These are phyloP conservation scores for Cacoxenus indagator DNA, from an alignment of 2,888 invertebrate species.

Conservation along the genomic window DNA sequence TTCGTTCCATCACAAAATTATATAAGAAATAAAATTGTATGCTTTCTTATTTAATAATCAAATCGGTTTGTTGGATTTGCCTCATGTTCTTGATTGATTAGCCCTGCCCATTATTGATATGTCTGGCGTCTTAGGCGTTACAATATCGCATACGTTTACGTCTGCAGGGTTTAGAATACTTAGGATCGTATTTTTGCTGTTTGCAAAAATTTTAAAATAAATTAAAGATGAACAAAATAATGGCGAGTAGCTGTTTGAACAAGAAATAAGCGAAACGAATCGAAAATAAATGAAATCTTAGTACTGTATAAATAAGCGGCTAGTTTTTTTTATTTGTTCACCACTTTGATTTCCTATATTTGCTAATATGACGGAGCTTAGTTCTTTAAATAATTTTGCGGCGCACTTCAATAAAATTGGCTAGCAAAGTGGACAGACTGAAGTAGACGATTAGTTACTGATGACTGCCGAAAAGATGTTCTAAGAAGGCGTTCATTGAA, in stretches of 20 bases:
- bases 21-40: neutral
- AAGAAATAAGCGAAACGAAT: neutral
- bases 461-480: too few species aligned
- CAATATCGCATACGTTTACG: neutral
- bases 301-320: neutral
- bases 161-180: conserved; percentile 38
- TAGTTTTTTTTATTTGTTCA: neutral
- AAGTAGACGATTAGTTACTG: too few species aligned
- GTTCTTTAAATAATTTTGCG: neutral
- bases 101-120: conserved; percentile 58
- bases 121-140: conserved; percentile 49
- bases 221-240: conserved; percentile 15
- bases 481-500: too few species aligned
- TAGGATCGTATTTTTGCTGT: neutral
- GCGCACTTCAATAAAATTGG: neutral
- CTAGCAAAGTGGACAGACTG: too few species aligned
- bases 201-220: conserved; percentile 19
- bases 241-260: neutral
- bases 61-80: conserved; percentile 43
- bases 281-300: neutral
- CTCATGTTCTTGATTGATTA: too few species aligned
- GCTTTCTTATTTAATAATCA: neutral
- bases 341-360: neutral
- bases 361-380: neutral
- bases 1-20: neutral